Conservation (phyloP, 2,888 invertebrate species). For the Ormyrus nitidulus region DNA sequence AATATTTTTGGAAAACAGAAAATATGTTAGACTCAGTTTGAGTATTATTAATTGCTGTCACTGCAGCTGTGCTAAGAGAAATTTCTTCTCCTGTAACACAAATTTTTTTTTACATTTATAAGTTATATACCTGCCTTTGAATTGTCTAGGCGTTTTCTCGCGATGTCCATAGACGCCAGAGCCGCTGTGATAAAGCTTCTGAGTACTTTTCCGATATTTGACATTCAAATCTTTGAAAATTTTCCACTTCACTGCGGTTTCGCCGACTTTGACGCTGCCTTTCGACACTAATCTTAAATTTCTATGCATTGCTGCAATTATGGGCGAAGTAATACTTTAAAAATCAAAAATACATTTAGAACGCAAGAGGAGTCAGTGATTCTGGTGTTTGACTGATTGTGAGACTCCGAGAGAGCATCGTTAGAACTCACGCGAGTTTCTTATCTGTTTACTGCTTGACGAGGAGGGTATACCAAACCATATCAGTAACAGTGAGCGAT, state of each 20-base stretch:
- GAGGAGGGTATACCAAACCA: not conserved
- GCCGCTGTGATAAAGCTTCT: conserved; percentile 78
- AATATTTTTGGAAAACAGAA: not conserved
- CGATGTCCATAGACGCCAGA: conserved; percentile 79
- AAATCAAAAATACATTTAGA: not conserved
- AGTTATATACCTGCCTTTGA: conserved; percentile 64
- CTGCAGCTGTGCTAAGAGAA: not conserved
- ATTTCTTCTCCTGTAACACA: not conserved
- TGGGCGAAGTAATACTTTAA: not conserved
- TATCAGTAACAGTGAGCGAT: conserved; percentile 1
- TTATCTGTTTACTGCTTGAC: conserved; percentile 61
- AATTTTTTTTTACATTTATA: not conserved
- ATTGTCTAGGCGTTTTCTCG: conserved; percentile 69
- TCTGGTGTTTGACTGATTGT: not conserved
- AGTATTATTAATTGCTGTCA: not conserved
- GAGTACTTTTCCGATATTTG: conserved; percentile 63
- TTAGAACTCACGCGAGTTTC: conserved; percentile 40
- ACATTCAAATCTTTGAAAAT: not conserved
- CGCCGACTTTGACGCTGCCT: not conserved
- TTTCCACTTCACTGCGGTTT: conserved; percentile 3
- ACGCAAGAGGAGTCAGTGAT: no score
- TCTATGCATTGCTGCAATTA: conserved; percentile 35
- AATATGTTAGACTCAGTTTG: no score
- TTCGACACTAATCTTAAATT: conserved; percentile 28
- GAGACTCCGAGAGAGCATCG: not conserved